Evolutionary conservation across 2,888 invertebrate species (phyloP), one percentile per base, ranked within the genome.

Genomic region (Erpobdella octoculata): DNA sequence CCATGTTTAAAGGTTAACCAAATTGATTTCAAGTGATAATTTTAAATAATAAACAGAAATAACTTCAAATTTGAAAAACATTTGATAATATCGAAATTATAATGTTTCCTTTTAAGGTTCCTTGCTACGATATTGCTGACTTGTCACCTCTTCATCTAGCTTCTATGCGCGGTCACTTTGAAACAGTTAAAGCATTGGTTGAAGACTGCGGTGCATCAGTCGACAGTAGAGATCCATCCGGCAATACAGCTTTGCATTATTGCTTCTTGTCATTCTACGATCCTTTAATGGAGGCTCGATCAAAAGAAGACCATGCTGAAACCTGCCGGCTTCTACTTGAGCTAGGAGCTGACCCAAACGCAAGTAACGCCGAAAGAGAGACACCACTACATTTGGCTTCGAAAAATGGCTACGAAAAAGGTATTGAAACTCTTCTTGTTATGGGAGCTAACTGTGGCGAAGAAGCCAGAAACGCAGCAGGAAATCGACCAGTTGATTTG

Each of bases 351-450:
- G 71, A 74, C 31, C 67, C 72, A 2, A 74, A 77, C 41, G 37
- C 46, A 15, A 65, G 66, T 15, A 77, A 77, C 59, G 67, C 72
- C 8, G 70, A 77, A 21, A 76, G 77, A 0, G 76, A 77, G 48
- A 76, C 76, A 2, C 71, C 77, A 6, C 66, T 77, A 18, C 76
- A 76, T 58, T 71, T 76, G n/a, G 76, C 77, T 5, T 74, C 77
- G 18, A 66, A 76, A 37, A 74, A 77, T 64, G 75, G 77, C 69
- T 77, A 77, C 53, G 76, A 77, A 68, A 76, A 75, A 53, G 72
- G 74, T 6, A 70, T 75, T 9, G 76, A 77, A 38, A 48, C 76
- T 3, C 66, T 77, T 35, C 46, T 77, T 1, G 31, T 68, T 12
- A 72, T 73, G 6, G 75, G 76, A 6, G 71, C 73, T 8, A 41